Percentiles rank a stretch among this genome's conserved stretches.
Conservation (phyloP, 35 echinoderm and acorn worm genomes). For the Apostichopus parvimensis region DNA sequence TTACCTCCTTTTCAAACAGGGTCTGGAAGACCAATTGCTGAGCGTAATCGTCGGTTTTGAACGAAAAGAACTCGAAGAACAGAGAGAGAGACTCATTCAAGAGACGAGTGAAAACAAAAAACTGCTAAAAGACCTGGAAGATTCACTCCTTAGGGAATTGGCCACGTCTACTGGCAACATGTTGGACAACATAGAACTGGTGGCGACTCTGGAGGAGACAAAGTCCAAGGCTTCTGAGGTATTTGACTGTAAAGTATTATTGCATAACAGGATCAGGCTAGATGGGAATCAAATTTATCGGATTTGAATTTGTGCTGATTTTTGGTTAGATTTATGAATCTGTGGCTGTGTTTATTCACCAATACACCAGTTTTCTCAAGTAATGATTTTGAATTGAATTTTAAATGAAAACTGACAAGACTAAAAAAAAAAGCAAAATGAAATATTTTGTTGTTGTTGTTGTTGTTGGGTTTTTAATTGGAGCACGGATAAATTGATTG, state of each 20-base stretch:
- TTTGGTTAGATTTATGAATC: too few species aligned
- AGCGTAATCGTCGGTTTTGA: slow-evolving; percentile 99
- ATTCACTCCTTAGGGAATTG: slow-evolving; percentile 94
- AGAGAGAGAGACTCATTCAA: slow-evolving; percentile 96
- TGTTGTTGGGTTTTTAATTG: too few species aligned
- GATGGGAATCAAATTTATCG: too few species aligned
- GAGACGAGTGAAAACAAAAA: slow-evolving; percentile 98
- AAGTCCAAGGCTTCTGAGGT: slow-evolving; percentile 99
- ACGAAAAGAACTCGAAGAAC: slow-evolving; percentile 95
- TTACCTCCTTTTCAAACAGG: slow-evolving; percentile 46
- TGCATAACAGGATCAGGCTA: not conserved
- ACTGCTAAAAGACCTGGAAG: slow-evolving; percentile 94
- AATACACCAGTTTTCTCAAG: too few species aligned
- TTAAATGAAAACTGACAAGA: too few species aligned
- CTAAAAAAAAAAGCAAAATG: too few species aligned
- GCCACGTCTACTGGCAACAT: slow-evolving; percentile 99
- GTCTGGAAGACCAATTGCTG: slow-evolving; percentile 95
- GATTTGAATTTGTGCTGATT: too few species aligned
- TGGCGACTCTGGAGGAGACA: slow-evolving; percentile 93
- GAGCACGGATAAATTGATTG: too few species aligned
- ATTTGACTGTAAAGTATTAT: not conserved
- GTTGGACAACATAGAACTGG: slow-evolving; percentile 95
- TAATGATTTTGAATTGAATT: too few species aligned
- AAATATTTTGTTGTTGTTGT: too few species aligned
- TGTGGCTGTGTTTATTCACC: too few species aligned